These are phyloP conservation scores for Mellivora capensis DNA, from an alignment of 2,113 vertebrate genomes.

Conservation along the genomic window DNA sequence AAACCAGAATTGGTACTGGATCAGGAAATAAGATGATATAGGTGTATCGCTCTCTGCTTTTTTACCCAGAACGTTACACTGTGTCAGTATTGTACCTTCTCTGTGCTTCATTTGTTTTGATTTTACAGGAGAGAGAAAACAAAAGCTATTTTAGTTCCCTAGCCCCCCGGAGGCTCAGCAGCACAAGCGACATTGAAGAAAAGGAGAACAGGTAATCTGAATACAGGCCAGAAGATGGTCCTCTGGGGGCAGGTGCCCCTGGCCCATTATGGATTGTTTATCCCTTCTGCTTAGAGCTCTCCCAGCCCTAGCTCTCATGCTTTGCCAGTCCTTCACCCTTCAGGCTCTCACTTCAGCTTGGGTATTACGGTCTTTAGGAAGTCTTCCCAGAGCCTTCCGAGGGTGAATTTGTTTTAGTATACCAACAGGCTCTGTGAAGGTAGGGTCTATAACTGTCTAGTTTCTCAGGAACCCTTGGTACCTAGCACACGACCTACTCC, in stretches of 20 bases:
- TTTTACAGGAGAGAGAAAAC: conserved; percentile 83
- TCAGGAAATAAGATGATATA: background rate
- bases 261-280: background rate
- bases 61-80: background rate
- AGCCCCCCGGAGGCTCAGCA: conserved; percentile 79
- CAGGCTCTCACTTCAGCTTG: background rate
- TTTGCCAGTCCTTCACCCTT: background rate
- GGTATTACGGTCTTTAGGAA: background rate
- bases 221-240: background rate
- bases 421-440: background rate
- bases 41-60: too few relatives aligned
- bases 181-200: conserved; percentile 79
- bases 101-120: conserved; percentile 46
- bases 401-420: background rate
- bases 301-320: background rate
- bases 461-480: background rate
- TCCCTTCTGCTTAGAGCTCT: background rate
- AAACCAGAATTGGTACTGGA: background rate
- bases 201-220: conserved; percentile 85
- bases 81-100: background rate
- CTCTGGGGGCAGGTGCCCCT: background rate
- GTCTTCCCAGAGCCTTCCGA: background rate
- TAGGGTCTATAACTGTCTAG: background rate
- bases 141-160: conserved; percentile 80
- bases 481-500: background rate